Base-by-base conservation (phyloP, 2,888 invertebrate species). In the Drepanosiphum platanoidis region DNA sequence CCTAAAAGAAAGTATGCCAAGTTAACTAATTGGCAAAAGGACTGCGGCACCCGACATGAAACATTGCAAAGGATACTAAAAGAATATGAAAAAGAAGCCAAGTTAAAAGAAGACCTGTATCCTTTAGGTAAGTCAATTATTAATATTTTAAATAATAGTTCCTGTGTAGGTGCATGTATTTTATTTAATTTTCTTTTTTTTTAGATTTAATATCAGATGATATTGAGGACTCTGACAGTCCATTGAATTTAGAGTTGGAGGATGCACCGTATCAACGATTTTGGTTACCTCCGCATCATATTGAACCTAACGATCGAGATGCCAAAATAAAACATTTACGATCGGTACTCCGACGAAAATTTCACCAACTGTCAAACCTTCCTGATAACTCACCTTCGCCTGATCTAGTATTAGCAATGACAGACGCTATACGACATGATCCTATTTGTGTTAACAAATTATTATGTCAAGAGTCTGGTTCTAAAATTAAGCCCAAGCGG, bases 51-150 rank as follows among this genome's bases (percentile, higher is more conserved):
- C 27, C 87, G 88, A 71, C 92, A 92, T 87, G 92, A 92, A 88
- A 91, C 92, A 0, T 88, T 92, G 83, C 92, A 92, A 88, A 92
- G 92, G 91, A 92, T 92, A 92, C 90, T 91, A 72, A 87, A 88
- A 88, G 86, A 89, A 88, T 87, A 88, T 52, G 87, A 88, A 64
- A 86, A 88, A 27, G 86, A 88, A 72, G 87, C 87, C 74, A 88
- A 88, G 77, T 87, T 88, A 46, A 88, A 87, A 70, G 87, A 87
- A 77, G 89, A 90, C 88, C 87, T 90, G 71, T 89, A 88, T 87
- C 89, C 89, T 79, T 88, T 89, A 88, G 89, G 90, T 90, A 87
- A 88, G 88, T 15, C n/a, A 61, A 7, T n/a, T 22, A 58, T 7
- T 3, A 72, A 52, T 22, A 22, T 7, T 58, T 58, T n/a, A 5